Percentiles rank a stretch among this genome's conserved stretches.
These are phyloP conservation scores for Sporophila hypoxantha DNA, from an alignment of 2,113 vertebrate genomes.

Conservation along the genomic window DNA sequence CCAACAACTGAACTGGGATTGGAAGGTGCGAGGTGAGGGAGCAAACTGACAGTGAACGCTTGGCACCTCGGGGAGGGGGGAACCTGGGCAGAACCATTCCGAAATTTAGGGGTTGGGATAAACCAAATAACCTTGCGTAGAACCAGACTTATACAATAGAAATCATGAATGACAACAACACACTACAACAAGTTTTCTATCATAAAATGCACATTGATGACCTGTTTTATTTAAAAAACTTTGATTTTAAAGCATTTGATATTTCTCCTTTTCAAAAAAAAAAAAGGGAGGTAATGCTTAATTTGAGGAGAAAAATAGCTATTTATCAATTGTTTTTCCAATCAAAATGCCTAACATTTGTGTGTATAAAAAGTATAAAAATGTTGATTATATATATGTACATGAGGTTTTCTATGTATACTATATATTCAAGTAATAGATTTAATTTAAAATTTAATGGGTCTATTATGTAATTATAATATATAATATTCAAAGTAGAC, in stretches of 20 bases:
- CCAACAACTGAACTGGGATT: no score
- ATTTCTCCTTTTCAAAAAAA: background rate
- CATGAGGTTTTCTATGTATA: background rate
- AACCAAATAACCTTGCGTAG: no score
- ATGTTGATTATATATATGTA: background rate
- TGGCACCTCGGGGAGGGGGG: no score
- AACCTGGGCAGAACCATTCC: no score
- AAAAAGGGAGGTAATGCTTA: rapidly evolving
- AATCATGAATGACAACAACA: no score
- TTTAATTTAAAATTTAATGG: background rate
- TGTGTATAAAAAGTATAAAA: background rate
- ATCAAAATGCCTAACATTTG: background rate
- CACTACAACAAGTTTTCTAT: no score
- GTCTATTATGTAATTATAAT: background rate
- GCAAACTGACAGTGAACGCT: no score
- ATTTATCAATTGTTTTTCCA: background rate
- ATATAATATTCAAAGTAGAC: background rate
- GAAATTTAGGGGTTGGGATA: no score
- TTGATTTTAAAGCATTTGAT: background rate
- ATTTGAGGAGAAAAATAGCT: background rate
- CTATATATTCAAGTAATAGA: background rate
- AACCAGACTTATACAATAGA: no score
- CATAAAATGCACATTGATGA: background rate
- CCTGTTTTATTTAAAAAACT: background rate
- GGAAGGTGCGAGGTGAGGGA: no score